phyloP scores from a whole-genome alignment of 2,888 invertebrate genomes.

The Leptopilina myrica region DNA sequence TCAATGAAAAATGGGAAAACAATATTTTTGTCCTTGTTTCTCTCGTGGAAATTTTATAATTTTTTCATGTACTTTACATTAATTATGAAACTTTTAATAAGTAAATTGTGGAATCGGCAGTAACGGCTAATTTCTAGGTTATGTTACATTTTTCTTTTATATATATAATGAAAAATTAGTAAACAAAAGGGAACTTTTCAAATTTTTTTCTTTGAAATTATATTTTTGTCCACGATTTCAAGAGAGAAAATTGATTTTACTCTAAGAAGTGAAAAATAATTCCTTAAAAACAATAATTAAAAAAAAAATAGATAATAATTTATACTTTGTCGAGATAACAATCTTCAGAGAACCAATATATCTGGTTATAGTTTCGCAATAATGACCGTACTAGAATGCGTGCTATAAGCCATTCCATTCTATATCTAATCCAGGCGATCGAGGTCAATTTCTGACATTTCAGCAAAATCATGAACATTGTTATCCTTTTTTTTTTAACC shows the following conservation, averaged over 20 bases:
- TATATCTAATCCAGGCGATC: constrained; percentile 31
- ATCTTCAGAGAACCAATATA: constrained; percentile 30
- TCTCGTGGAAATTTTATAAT: too few species aligned
- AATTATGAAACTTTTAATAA: too few species aligned
- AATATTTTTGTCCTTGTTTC: too few species aligned
- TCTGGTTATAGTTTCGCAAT: constrained; percentile 33
- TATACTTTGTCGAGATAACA: constrained; percentile 8
- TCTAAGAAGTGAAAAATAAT: background rate
- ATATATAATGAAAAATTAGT: too few species aligned
- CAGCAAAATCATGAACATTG: constrained; percentile 7
- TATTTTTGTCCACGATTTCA: too few species aligned
- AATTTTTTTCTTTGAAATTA: too few species aligned
- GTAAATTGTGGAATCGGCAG: too few species aligned
- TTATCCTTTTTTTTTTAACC: background rate
- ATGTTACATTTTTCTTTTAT: too few species aligned
- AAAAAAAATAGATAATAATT: background rate
- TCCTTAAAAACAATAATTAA: background rate
- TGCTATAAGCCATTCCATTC: constrained; percentile 26
- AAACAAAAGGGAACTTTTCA: too few species aligned
- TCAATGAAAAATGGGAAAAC: too few species aligned
- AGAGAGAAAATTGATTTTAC: background rate
- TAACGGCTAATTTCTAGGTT: too few species aligned
- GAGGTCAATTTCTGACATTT: constrained; percentile 32
- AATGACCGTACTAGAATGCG: constrained; percentile 37
- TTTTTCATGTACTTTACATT: too few species aligned